phyloP scores from a whole-genome alignment of 2,113 vertebrate species.

The Salvelinus fontinalis region DNA sequence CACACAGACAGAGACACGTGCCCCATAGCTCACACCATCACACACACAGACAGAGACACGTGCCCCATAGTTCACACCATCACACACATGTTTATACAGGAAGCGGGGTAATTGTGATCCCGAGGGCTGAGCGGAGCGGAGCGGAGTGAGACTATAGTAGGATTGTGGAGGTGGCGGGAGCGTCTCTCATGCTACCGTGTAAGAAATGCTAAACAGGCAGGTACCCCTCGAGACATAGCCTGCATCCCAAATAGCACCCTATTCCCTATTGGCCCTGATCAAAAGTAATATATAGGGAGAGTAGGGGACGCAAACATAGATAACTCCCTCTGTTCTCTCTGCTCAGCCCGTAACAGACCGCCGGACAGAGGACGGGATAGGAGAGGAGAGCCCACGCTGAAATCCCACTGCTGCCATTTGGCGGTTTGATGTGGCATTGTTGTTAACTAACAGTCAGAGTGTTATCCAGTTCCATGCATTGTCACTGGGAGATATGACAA shows the following conservation, averaged over 20 bases:
- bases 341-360: not conserved
- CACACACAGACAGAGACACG: not conserved
- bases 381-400: not conserved
- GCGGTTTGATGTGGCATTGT: not conserved
- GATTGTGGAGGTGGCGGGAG: conserved; percentile 20
- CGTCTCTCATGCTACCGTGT: conserved; percentile 10
- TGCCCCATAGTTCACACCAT: not conserved
- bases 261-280: no score
- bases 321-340: not conserved
- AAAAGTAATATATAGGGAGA: not conserved
- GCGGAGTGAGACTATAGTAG: not conserved
- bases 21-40: not conserved
- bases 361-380: no score
- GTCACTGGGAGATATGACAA: not conserved
- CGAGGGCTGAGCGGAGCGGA: conserved; percentile 6
- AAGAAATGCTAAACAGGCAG: conserved; percentile 36
- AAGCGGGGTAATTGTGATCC: conserved; percentile 13
- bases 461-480: not conserved
- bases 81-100: conserved; percentile 13
- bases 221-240: conserved; percentile 8
- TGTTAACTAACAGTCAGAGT: not conserved
- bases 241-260: not conserved
- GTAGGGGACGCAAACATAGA: no score
- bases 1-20: not conserved
- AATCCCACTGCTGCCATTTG: not conserved